phyloP scores from a whole-genome alignment of 2,797 vertebrate species.

The Arrhamphus sclerolepis region DNA sequence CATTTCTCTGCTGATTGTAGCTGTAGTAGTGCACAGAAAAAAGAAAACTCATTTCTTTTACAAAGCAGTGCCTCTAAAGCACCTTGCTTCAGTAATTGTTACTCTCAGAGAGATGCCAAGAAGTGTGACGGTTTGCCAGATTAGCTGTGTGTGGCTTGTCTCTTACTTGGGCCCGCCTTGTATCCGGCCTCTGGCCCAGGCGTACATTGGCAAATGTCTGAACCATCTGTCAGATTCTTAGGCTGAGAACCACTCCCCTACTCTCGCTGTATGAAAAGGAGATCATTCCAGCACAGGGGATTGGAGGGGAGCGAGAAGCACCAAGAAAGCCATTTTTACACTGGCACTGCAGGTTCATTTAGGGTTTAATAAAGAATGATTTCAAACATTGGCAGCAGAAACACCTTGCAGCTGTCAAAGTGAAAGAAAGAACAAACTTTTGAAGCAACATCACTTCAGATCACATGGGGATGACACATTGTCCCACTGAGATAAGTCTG shows the following conservation, averaged over 20 bases:
- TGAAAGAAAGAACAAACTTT: too few species aligned
- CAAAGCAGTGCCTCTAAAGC: conserved; percentile 48
- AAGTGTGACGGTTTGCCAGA: conserved; percentile 66
- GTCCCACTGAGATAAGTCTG: too few species aligned
- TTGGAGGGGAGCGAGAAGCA: conserved; percentile 16
- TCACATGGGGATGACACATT: too few species aligned
- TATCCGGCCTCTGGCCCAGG: conserved; percentile 59
- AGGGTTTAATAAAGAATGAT: not conserved
- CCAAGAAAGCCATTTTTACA: not conserved
- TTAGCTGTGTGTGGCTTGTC: conserved; percentile 72
- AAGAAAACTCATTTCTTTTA: conserved; percentile 62
- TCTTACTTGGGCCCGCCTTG: conserved; percentile 69
- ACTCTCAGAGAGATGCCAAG: conserved; percentile 63
- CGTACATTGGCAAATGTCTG: conserved; percentile 56
- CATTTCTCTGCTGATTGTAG: conserved; percentile 54
- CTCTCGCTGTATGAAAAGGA: conserved; percentile 6
- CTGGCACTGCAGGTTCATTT: not conserved
- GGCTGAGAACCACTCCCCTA: conserved; percentile 35
- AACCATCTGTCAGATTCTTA: conserved; percentile 71
- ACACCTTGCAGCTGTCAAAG: not conserved
- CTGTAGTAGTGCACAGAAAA: conserved; percentile 1
- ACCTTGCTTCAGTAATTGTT: conserved; percentile 69
- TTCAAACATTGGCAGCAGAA: not conserved
- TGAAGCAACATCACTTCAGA: too few species aligned
- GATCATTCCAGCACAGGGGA: conserved; percentile 30